Percentiles rank a stretch among this genome's conserved stretches.
phyloP scores from a whole-genome alignment of 2,113 vertebrate genomes.

The Nothoprocta perdicaria region DNA sequence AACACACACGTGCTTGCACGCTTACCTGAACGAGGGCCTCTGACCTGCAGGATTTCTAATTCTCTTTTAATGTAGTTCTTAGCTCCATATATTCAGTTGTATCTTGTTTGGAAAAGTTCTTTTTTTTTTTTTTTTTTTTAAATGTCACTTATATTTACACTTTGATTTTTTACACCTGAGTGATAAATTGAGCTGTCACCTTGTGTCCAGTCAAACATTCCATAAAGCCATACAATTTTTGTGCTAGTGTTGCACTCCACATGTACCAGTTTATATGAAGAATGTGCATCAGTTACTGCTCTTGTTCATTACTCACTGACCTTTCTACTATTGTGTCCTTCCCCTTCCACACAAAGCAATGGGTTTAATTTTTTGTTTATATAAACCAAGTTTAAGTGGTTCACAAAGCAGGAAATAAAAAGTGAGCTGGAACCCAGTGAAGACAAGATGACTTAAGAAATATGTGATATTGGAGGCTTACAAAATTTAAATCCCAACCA shows the following conservation, averaged over 20 bases:
- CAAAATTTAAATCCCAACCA: not conserved
- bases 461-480: not conserved
- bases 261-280: conserved; percentile 33
- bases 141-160: conserved; percentile 83
- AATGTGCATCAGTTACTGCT: conserved; percentile 40
- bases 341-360: conserved; percentile 53
- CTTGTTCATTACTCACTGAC: conserved; percentile 10
- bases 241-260: conserved; percentile 62
- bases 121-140: conserved; percentile 75
- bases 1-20: conserved; percentile 42
- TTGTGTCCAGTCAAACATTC: conserved; percentile 78
- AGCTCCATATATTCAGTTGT: conserved; percentile 73
- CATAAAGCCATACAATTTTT: conserved; percentile 73
- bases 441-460: not conserved
- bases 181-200: conserved; percentile 81
- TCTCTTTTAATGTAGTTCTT: conserved; percentile 77
- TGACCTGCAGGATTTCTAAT: conserved; percentile 62
- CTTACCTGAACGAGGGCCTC: conserved; percentile 58
- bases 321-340: conserved; percentile 48
- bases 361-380: not conserved
- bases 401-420: conserved; percentile 56
- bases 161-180: conserved; percentile 82
- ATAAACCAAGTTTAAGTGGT: conserved; percentile 20
- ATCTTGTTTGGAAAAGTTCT: conserved; percentile 78
- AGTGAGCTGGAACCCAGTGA: conserved; percentile 4